A percentile compares a stretch with the other conserved stretches of the same genome.
These are phyloP conservation scores for Prosopocoilus inquinatus DNA, from an alignment of 2,888 invertebrate species.

Conservation along the genomic window DNA sequence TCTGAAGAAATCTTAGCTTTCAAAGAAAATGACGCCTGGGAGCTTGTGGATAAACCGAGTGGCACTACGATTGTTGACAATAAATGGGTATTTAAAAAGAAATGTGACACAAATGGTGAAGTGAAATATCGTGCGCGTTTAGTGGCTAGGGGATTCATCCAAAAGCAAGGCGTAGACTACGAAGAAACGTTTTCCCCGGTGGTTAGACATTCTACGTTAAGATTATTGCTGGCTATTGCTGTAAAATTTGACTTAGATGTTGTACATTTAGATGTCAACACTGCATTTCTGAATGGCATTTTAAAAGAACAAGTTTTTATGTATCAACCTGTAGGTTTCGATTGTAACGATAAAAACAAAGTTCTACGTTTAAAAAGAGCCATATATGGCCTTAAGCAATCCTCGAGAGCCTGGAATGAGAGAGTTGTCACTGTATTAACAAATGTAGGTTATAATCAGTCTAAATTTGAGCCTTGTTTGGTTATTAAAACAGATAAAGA, in stretches of 20 bases:
- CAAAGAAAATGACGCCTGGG: no score
- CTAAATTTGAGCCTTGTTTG: conserved; percentile 20
- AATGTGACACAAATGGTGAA: no score
- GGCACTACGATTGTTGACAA: no score
- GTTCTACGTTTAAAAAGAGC: conserved; percentile 17
- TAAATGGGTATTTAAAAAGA: no score
- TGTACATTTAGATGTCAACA: conserved; percentile 29
- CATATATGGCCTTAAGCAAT: conserved; percentile 20
- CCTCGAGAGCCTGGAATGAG: conserved; percentile 19
- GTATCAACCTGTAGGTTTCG: conserved; percentile 26
- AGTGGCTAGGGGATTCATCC: conserved; percentile 22
- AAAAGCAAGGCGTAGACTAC: conserved; percentile 25
- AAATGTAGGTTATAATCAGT: conserved; percentile 20
- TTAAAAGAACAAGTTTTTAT: conserved; percentile 29
- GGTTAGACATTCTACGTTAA: conserved; percentile 25
- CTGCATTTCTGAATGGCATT: conserved; percentile 33
- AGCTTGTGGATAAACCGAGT: no score
- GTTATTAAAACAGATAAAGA: conserved; percentile 12
- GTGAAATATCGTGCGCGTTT: conserved; percentile 3
- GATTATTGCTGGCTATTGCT: conserved; percentile 27
- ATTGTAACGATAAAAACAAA: conserved; percentile 11
- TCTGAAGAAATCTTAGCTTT: no score
- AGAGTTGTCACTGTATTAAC: conserved; percentile 14
- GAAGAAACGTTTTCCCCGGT: conserved; percentile 31
- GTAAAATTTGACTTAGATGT: conserved; percentile 20